phyloP scores from a whole-genome alignment of 2,113 vertebrate genomes.

The Platycercus adscitus region DNA sequence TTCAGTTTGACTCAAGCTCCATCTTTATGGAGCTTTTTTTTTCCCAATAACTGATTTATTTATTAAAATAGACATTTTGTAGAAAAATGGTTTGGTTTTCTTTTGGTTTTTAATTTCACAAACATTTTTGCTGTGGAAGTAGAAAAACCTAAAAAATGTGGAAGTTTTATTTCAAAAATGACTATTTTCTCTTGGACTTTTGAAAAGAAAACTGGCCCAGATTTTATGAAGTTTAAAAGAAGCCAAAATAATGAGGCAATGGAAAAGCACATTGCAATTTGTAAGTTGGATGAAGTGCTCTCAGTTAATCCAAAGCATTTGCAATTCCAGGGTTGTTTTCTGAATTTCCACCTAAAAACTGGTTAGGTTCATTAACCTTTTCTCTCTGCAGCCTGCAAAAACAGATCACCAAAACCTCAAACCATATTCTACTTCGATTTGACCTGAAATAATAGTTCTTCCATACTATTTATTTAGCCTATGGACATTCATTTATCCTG shows the following conservation, averaged over 20 bases:
- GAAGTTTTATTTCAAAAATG: background rate
- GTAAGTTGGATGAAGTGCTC: background rate
- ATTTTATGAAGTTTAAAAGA: background rate
- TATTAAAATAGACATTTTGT: background rate
- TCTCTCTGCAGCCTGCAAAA: background rate
- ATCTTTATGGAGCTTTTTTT: background rate
- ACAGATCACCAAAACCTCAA: background rate
- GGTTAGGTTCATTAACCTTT: background rate
- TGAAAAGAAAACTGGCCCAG: slow-evolving; percentile 18
- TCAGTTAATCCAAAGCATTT: background rate
- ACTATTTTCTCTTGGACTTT: background rate
- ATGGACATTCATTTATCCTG: background rate
- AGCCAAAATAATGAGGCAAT: background rate
- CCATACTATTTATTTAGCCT: background rate
- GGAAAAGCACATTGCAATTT: background rate
- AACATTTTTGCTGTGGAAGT: background rate
- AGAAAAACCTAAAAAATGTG: background rate
- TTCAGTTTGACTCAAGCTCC: background rate
- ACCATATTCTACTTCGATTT: background rate
- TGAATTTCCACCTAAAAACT: background rate
- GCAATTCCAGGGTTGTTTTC: background rate
- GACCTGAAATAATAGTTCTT: background rate
- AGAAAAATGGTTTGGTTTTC: background rate
- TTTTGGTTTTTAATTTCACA: background rate
- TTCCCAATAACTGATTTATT: background rate